Evolutionary conservation across 2,113 vertebrate species (phyloP), one percentile per base, ranked within the genome.

Genomic region (Calyptomena viridis): DNA sequence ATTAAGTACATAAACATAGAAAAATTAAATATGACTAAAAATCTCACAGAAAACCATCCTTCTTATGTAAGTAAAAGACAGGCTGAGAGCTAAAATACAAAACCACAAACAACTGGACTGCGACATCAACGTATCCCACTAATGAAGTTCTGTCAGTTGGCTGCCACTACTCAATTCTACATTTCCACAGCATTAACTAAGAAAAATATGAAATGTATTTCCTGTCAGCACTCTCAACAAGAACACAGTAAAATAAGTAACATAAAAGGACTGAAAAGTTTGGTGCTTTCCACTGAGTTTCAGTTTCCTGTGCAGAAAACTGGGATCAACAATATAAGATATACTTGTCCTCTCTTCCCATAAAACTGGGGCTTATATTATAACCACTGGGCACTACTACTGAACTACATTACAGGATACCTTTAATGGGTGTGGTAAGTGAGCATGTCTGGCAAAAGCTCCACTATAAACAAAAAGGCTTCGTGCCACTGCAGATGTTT

Each of bases 211-310:
- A 92, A 81, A 88, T 82, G 60, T 44, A 77, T 82, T 97, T 93
- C 59, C 74, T 91, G 90, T 80, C 58, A 96, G 83, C 77, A 79
- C 49, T 68, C 71, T 79, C 71, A 77, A 8, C 21, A 55, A 60
- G 35, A 94, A 47, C 53, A 74, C 16, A 80, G 11, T 35, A n/a
- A 88, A 86, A 86, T 28, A 67, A 6, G 15, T 5, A 66, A 30
- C 62, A 73, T 14, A 28, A 47, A 88, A 83, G 84, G 59, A 58
- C 19, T 68, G 30, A 95, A 84, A 96, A 96, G 52, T 96, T 92
- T 37, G 95, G 95, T 93, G 85, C 93, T 97, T 97, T 96, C 95
- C 96, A 94, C 1, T 5, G 37, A 90, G 82, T 60, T 74, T 42
- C 68, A 40, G 79, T 3, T 97, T 96, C 93, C 94, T 92, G 72